Evolutionary conservation across 2,113 vertebrate species (phyloP).

Genomic region (Holacanthus passer): DNA sequence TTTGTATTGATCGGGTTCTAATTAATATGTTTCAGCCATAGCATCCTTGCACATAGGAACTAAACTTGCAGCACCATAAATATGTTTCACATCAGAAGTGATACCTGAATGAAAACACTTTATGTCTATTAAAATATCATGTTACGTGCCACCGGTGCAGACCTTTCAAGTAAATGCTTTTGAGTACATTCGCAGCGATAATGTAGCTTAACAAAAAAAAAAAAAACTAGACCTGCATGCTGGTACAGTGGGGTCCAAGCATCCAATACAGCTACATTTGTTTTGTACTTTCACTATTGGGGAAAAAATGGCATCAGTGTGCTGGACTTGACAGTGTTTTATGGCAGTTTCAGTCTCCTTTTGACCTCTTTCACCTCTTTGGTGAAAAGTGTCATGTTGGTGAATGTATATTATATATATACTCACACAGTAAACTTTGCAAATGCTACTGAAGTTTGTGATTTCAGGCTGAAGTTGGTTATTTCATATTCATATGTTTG

Average conservation of each 20-base stretch:
- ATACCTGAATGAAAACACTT: background rate
- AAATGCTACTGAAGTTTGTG: background rate
- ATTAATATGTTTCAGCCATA: background rate
- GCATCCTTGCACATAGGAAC: background rate
- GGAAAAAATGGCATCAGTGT: background rate
- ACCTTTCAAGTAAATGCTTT: constrained; percentile 14
- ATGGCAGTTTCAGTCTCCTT: background rate
- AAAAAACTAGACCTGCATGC: background rate
- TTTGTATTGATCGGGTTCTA: background rate
- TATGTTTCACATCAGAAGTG: background rate
- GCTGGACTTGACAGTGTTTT: background rate
- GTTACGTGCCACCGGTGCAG: background rate
- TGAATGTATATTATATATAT: no score
- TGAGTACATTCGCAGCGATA: background rate
- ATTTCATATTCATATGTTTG: background rate
- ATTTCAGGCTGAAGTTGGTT: background rate
- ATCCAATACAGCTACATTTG: background rate
- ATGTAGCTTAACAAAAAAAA: background rate
- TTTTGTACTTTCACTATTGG: background rate
- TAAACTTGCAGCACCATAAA: background rate
- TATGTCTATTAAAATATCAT: background rate
- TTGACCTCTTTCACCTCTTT: background rate
- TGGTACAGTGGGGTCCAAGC: background rate
- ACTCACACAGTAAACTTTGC: background rate
- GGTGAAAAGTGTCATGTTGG: background rate